Conservation (phyloP, 2,888 invertebrate species). For the Mechanitis messenoides region DNA sequence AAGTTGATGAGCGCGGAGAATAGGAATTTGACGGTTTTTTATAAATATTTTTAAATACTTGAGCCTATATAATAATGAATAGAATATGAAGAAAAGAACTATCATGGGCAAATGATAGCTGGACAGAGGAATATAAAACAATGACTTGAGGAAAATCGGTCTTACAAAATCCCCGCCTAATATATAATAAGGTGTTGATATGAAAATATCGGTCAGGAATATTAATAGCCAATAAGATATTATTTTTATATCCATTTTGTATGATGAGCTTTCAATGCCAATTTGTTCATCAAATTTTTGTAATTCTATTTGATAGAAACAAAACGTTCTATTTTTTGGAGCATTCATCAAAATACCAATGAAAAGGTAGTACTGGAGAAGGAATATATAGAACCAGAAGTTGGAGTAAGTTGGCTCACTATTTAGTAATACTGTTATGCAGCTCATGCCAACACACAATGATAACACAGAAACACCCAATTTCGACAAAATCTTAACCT, state of each 20-base stretch:
- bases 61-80: not conserved
- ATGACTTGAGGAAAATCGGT: not conserved
- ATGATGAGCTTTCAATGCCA: not conserved
- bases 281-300: not conserved
- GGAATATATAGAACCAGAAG: not conserved
- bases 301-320: slow-evolving; percentile 1
- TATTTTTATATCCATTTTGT: not conserved
- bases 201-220: not conserved
- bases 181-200: not conserved
- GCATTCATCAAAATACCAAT: not conserved
- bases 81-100: not conserved
- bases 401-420: not conserved
- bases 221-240: not conserved
- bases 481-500: slow-evolving; percentile 1
- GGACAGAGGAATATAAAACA: not conserved
- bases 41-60: not conserved
- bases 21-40: not conserved
- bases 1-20: slow-evolving; percentile 1
- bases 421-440: not conserved
- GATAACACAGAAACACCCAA: not conserved
- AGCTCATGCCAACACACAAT: not conserved
- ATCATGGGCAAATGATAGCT: not conserved
- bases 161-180: too few species aligned
- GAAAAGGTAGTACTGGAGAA: not conserved
- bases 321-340: not conserved